Base-by-base conservation (phyloP, 2,797 vertebrate species). In the Diglossa cyanea region DNA sequence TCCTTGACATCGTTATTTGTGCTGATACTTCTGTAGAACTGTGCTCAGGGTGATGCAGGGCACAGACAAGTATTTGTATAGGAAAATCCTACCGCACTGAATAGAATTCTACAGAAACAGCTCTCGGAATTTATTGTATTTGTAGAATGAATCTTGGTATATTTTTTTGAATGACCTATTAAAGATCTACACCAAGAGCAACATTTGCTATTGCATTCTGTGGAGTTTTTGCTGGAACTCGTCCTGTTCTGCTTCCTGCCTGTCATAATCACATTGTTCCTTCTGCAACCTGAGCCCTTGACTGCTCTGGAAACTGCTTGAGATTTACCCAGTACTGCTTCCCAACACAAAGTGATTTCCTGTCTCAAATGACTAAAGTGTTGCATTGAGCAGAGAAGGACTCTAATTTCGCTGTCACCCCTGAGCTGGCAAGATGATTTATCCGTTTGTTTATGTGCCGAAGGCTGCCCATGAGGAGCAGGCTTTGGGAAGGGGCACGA, bases 281-380 rank as follows among this genome's bases (percentile, higher is more conserved):
- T 74, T 37, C 60, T 79, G 80, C 77, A 89, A 57, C 42, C 28
- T 1, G 14, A 93, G 77, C 60, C 60, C 33, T 67, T 70, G 60
- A 42, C 74, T 3, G 4, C 44, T 54, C 45, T 93, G 63, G 77
- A 93, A 76, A 62, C 53, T 47, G 50, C 40, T 25, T 35, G 48
- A 76, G 74, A 71, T 90, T 85, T 70, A 60, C 88, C 57, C 63
- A 89, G 81, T 67, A 30, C 55, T 57, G 60, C 54, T 73, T 86
- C 87, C 85, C 71, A 93, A 74, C 28, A 90, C 47, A 57, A 54
- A 95, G 79, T 50, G 71, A 86, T 80, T 87, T 94, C 88, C 70
- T 90, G 54, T 75, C 80, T 60, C 21, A 5, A 72, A 85, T 76
- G 53, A 85, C 67, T 86, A 23, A 79, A 85, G 37, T 47, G 44